phyloP scores from a whole-genome alignment of 1,140 invertebrate species.

The Antheraea mylitta region DNA sequence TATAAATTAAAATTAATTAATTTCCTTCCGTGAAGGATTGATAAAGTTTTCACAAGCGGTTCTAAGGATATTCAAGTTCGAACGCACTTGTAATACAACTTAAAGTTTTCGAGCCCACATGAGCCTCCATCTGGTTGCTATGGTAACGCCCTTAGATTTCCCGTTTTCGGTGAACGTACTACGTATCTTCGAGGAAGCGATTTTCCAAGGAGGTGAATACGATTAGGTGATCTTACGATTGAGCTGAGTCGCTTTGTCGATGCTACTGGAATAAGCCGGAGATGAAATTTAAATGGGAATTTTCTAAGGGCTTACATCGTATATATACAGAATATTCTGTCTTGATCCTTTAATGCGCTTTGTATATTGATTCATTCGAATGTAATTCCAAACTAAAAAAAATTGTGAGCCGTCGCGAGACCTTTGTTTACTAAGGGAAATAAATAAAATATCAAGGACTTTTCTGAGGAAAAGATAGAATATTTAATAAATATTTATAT shows the following conservation, averaged over 20 bases:
- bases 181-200: conserved; percentile 63
- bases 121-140: conserved; percentile 66
- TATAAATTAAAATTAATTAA: not conserved
- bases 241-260: conserved; percentile 26
- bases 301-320: not conserved
- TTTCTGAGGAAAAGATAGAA: no score
- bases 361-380: not conserved
- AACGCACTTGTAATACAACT: conserved; percentile 65
- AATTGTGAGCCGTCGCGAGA: no score
- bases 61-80: conserved; percentile 46
- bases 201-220: conserved; percentile 72
- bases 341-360: not conserved
- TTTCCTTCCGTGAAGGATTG: not conserved
- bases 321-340: not conserved
- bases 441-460: no score
- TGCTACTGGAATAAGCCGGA: conserved; percentile 29
- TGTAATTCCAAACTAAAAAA: no score
- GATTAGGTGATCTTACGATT: conserved; percentile 51
- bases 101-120: conserved; percentile 73
- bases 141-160: conserved; percentile 65
- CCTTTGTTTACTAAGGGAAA: no score
- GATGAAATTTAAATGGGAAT: conserved; percentile 1
- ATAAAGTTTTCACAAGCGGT: not conserved
- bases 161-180: conserved; percentile 56
- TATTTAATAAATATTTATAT: no score